These are phyloP conservation scores for Crenichthys baileyi DNA, from an alignment of 2,797 vertebrate species.

Conservation along the genomic window DNA sequence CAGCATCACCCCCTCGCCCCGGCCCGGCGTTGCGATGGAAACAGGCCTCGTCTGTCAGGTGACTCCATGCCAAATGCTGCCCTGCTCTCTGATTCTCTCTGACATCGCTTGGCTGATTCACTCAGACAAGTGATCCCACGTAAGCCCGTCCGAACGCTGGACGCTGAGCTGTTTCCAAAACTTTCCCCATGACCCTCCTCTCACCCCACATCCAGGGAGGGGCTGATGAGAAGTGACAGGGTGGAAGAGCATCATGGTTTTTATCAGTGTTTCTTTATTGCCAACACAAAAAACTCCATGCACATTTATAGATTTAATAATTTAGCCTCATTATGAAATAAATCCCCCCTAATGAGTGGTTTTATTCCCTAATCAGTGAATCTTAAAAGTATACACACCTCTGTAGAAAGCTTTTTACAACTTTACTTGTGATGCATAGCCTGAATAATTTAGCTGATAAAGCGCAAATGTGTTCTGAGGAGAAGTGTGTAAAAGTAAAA, in stretches of 20 bases:
- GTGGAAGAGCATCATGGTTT: conserved; percentile 8
- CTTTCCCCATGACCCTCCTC: conserved; percentile 3
- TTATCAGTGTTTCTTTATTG: neutral
- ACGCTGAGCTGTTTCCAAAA: neutral
- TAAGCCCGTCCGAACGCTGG: conserved; percentile 51
- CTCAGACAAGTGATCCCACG: conserved; percentile 53
- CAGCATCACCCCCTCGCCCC: conserved; percentile 3
- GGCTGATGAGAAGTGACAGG: conserved; percentile 19
- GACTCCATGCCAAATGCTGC: conserved; percentile 52
- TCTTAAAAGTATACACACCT: no score
- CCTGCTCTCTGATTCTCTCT: conserved; percentile 68
- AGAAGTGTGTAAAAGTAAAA: no score
- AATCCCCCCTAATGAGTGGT: no score
- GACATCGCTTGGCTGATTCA: conserved; percentile 69
- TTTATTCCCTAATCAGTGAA: no score
- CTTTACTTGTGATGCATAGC: no score
- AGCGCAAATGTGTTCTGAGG: no score
- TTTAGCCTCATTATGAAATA: no score
- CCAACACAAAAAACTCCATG: neutral
- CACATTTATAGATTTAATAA: no score
- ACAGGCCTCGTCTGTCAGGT: conserved; percentile 73
- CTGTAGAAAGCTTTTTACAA: no score
- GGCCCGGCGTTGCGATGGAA: conserved; percentile 73
- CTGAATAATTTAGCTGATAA: no score
- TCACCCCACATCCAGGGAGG: conserved; percentile 22